Evolutionary conservation across 2,797 vertebrate genomes (phyloP).

Genomic region (Schizothorax lantsangensis): DNA sequence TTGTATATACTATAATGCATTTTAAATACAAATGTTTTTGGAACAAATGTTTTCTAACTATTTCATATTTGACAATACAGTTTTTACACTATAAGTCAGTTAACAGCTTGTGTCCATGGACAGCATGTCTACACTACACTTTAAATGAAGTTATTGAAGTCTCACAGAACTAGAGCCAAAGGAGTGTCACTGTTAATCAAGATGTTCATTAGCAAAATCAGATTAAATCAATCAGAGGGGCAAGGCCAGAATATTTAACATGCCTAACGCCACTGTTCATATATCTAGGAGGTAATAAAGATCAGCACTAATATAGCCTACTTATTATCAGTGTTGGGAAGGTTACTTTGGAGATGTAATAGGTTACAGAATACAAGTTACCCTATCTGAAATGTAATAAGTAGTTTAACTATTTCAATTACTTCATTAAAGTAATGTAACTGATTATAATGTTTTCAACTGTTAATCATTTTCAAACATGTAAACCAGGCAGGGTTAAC

Average conservation of each 20-base stretch:
- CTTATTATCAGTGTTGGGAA: not conserved
- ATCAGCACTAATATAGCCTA: not conserved
- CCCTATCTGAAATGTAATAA: no score
- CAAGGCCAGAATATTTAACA: slow-evolving; percentile 8
- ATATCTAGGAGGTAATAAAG: not conserved
- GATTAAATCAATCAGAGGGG: slow-evolving; percentile 7
- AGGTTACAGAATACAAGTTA: no score
- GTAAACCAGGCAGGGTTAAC: no score
- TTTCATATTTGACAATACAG: not conserved
- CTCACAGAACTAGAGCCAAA: slow-evolving; percentile 4
- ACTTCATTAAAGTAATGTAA: no score
- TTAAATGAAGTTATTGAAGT: not conserved
- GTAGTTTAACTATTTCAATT: no score
- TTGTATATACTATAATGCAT: not conserved
- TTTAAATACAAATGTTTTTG: not conserved
- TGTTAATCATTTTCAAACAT: no score
- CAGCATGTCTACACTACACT: not conserved
- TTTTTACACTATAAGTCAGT: not conserved
- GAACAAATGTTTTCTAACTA: not conserved
- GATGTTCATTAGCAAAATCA: slow-evolving; percentile 7
- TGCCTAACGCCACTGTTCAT: not conserved
- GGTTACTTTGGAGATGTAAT: no score
- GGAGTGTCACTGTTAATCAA: not conserved
- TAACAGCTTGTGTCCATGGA: not conserved
- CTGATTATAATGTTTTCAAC: no score